phyloP scores from a whole-genome alignment of 2,888 invertebrate genomes.

The Plagiodera versicolora region DNA sequence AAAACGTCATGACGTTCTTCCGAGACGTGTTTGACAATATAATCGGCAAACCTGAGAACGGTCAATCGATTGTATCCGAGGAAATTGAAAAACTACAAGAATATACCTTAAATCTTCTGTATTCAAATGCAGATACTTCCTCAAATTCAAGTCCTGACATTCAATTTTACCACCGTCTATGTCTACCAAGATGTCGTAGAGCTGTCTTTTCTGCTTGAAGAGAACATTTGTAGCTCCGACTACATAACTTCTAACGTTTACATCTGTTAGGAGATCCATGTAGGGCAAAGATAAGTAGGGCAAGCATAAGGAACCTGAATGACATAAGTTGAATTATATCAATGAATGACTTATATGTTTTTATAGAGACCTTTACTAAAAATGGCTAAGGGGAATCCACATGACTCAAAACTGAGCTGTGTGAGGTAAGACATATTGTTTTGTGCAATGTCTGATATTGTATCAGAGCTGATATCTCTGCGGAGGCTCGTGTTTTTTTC shows the following conservation, averaged over 20 bases:
- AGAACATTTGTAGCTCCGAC: conserved; percentile 99
- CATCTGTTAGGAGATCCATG: conserved; percentile 86
- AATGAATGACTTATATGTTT: neutral
- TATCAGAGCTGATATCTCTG: conserved; percentile 70
- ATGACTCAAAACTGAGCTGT: conserved; percentile 70
- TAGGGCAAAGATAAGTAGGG: conserved; percentile 95
- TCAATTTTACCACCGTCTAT: conserved; percentile 77
- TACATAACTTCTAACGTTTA: conserved; percentile 82
- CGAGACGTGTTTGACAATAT: conserved; percentile 75
- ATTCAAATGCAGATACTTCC: conserved; percentile 82
- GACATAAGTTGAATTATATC: neutral
- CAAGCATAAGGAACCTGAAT: conserved; percentile 82
- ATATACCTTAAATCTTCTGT: conserved; percentile 83
- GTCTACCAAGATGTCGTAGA: conserved; percentile 91
- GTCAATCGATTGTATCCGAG: neutral
- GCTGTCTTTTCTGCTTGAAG: conserved; percentile 91
- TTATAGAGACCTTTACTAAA: conserved; percentile 26
- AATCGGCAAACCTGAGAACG: conserved; percentile 77
- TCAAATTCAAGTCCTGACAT: conserved; percentile 73
- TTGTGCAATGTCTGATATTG: conserved; percentile 61
- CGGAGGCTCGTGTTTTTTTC: conserved; percentile 60
- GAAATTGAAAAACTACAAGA: neutral
- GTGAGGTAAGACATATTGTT: conserved; percentile 65
- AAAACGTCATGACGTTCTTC: conserved; percentile 69
- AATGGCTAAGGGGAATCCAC: conserved; percentile 77